Evolutionary conservation across 1,140 invertebrate genomes (phyloP), one percentile per base, ranked within the genome.

Genomic region (Triops cancriformis): DNA sequence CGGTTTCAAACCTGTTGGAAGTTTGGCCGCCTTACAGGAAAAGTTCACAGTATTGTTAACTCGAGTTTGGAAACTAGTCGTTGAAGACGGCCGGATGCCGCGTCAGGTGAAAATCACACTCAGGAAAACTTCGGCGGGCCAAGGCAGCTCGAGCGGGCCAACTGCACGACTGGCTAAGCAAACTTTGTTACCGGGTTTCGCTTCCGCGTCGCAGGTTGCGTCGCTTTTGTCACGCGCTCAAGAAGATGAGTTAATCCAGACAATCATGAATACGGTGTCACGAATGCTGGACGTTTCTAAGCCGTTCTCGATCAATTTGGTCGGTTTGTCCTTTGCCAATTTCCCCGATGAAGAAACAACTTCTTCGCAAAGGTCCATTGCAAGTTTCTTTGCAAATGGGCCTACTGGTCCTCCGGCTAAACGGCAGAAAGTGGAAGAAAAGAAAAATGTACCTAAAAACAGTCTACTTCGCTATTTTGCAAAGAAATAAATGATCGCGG

Each of bases 291-390:
- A 92, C 81, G 86, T 89, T 76, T 87, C 86, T 14, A 90, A 91
- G 85, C 89, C 90, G 75, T 93, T 92, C 84, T 91, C 92, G 84
- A 88, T 94, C 79, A 93, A 91, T 9, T 84, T 93, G 45, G 84
- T 94, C 45, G 92, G 92, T 27, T 84, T 94, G 79, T 90, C 91
- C 14, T 93, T 93, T 82, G 91, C 90, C 3, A 93, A 93, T 83
- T 93, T 93, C 80, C 88, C 89, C 79, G 91, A 92, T 81, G 86
- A 88, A 72, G 88, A 88, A 80, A 87, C 86, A 28, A 3, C 37
- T 12, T 26, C 74, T 23, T 89, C 88, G 1, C 86, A 87, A 81
- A 85, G 85, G 11, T 90, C 90, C 28, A 90, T 93, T 80, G 87
- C 77, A 76, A 80, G 80, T 14, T 77, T 45, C 27, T 31, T 77